Percentiles rank a stretch among this genome's conserved stretches.
Evolutionary conservation across 2,113 vertebrate genomes (phyloP).

Genomic region (Chloropsis cyanopogon): DNA sequence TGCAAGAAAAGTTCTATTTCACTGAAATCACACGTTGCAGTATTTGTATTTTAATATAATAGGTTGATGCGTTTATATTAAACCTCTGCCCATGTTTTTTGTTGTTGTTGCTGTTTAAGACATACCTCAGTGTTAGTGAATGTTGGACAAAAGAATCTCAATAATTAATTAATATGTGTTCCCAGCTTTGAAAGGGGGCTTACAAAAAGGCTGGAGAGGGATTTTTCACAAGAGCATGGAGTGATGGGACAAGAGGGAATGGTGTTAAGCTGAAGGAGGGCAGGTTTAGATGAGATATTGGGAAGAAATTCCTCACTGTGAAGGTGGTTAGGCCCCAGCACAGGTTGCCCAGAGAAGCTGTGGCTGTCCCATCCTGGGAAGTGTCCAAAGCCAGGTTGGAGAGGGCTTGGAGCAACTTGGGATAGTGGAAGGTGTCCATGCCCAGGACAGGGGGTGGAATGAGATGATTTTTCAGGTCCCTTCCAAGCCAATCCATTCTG

Average conservation of each 20-base stretch:
- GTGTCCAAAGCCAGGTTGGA: not conserved
- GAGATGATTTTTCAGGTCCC: not conserved
- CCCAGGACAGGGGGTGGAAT: not conserved
- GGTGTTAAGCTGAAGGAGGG: not conserved
- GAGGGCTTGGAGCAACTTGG: accelerated
- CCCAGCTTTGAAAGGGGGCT: not conserved
- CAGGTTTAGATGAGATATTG: not conserved
- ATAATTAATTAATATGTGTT: not conserved
- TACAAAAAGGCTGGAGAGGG: not conserved
- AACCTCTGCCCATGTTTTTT: not conserved
- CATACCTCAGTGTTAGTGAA: not conserved
- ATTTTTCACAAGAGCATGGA: not conserved
- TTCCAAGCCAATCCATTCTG: not conserved
- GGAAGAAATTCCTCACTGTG: not conserved
- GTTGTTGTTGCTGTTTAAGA: not conserved
- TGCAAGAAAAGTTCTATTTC: not conserved
- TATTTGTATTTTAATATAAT: not conserved
- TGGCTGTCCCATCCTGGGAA: not conserved
- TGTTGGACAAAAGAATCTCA: not conserved
- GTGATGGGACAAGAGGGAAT: not conserved
- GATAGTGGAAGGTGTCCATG: not conserved
- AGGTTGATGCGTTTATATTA: not conserved
- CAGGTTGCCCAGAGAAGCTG: not conserved
- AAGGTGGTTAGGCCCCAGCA: accelerated
- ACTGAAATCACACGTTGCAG: not conserved